These are phyloP conservation scores for Pelecanus crispus DNA, from an alignment of 2,113 vertebrate genomes.

Conservation along the genomic window DNA sequence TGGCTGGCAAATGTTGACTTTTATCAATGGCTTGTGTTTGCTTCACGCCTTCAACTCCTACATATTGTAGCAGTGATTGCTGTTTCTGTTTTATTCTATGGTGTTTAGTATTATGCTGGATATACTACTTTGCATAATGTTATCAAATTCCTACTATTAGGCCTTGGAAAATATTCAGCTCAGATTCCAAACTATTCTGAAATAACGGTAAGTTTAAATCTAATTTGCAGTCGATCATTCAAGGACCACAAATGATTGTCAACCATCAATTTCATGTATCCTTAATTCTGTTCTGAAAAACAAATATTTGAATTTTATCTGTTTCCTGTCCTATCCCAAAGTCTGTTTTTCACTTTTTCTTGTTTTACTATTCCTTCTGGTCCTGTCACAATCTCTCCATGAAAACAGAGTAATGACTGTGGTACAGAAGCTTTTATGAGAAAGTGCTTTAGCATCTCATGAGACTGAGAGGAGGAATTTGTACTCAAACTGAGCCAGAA, in stretches of 20 bases:
- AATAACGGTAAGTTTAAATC: slow-evolving; percentile 41
- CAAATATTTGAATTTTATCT: neutral
- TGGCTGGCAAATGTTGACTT: slow-evolving; percentile 58
- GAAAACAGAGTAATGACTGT: neutral
- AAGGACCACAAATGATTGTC: neutral
- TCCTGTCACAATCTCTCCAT: neutral
- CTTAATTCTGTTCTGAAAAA: slow-evolving; percentile 13
- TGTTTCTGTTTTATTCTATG: slow-evolving; percentile 50
- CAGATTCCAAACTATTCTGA: slow-evolving; percentile 20
- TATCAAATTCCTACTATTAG: slow-evolving; percentile 51
- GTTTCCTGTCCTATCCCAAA: neutral
- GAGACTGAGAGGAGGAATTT: neutral
- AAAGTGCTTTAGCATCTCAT: neutral
- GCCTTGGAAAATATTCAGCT: slow-evolving; percentile 47
- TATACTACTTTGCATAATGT: slow-evolving; percentile 52
- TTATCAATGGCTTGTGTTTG: slow-evolving; percentile 48
- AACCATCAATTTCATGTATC: neutral
- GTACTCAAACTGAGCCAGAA: neutral
- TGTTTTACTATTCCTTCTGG: neutral
- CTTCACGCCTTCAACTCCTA: slow-evolving; percentile 36
- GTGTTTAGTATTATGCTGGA: slow-evolving; percentile 21
- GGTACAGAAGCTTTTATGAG: neutral
- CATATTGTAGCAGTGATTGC: slow-evolving; percentile 48
- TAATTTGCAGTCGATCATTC: slow-evolving; percentile 34
- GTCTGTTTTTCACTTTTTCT: neutral